Conservation (phyloP, 2,113 vertebrate species). For the Marcusenius ussheri region DNA sequence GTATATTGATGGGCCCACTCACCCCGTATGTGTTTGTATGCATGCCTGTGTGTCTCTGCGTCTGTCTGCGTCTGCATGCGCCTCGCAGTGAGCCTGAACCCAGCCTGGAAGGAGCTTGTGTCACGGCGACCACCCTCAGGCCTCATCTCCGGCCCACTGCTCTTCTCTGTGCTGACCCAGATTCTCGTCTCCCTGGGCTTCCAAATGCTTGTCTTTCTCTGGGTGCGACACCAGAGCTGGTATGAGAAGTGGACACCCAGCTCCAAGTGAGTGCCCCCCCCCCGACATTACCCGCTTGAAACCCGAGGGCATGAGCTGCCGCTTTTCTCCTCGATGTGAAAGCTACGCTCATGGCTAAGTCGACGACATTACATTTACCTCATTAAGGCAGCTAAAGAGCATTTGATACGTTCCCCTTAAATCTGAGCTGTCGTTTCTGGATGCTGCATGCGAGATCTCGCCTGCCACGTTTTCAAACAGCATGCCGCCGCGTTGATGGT, state of each 20-base stretch:
- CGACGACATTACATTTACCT: not conserved
- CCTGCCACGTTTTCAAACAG: not conserved
- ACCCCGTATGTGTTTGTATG: not conserved
- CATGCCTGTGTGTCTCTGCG: not conserved
- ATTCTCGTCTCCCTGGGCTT: constrained; percentile 86
- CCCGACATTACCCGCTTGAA: not conserved
- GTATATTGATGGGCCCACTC: not conserved
- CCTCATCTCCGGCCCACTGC: constrained; percentile 84
- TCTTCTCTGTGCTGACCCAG: constrained; percentile 89
- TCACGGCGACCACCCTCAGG: constrained; percentile 81
- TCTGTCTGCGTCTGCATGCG: constrained; percentile 15
- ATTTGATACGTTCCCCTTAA: not conserved
- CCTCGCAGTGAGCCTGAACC: constrained; percentile 87
- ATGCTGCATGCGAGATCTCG: not conserved
- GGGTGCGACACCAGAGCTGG: constrained; percentile 79
- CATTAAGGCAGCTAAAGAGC: not conserved
- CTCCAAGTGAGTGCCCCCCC: constrained; percentile 72
- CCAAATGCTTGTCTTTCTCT: constrained; percentile 78
- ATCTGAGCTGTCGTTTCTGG: not conserved
- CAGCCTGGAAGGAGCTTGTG: constrained; percentile 89
- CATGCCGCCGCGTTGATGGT: not conserved
- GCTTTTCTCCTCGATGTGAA: not conserved
- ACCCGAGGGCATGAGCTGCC: not conserved
- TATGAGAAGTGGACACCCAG: constrained; percentile 65
- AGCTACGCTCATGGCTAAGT: not conserved